These are phyloP conservation scores for Linepithema humile DNA, from an alignment of 1,140 invertebrate genomes.

Conservation along the genomic window DNA sequence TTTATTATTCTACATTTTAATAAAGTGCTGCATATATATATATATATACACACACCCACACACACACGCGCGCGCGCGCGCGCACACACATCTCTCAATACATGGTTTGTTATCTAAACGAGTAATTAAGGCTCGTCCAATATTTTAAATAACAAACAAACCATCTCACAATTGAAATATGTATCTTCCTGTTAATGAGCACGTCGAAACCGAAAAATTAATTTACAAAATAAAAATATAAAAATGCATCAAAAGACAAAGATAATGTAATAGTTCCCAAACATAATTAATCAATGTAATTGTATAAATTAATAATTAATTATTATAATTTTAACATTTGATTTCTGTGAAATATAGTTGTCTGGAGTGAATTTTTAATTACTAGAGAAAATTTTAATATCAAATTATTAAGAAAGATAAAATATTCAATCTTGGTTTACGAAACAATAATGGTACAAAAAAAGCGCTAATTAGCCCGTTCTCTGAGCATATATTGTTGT, in stretches of 20 bases:
- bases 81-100: too few species aligned
- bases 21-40: constrained; percentile 13
- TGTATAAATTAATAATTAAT: background rate
- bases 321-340: background rate
- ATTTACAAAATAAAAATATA: background rate
- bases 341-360: background rate
- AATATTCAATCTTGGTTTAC: too few species aligned
- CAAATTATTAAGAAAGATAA: background rate
- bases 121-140: constrained; percentile 18
- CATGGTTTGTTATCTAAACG: background rate
- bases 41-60: too few species aligned
- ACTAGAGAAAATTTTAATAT: background rate
- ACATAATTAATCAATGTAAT: background rate
- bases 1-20: constrained; percentile 40
- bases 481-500: background rate
- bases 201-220: background rate
- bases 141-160: constrained; percentile 34
- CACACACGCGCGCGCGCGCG: too few species aligned
- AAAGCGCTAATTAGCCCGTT: background rate
- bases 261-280: background rate
- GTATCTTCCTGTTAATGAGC: background rate
- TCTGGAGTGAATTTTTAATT: background rate
- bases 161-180: background rate
- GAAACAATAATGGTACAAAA: background rate
- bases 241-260: background rate